Percentiles rank a stretch among this genome's conserved stretches.
phyloP scores from a whole-genome alignment of 2,888 invertebrate genomes.

The Hypercompe scribonia region DNA sequence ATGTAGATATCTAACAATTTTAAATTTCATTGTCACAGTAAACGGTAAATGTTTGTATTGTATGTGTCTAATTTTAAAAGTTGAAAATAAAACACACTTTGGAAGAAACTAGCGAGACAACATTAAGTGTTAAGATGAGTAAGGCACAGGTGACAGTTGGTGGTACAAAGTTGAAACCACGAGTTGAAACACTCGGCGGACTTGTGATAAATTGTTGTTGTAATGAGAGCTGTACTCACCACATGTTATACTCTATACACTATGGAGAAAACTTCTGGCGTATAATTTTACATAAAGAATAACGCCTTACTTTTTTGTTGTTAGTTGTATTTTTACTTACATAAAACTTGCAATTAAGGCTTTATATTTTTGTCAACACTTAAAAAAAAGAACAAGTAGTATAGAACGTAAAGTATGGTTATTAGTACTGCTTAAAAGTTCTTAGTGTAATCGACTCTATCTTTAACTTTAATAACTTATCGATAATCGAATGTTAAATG shows the following conservation, averaged over 20 bases:
- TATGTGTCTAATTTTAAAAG: constrained; percentile 5
- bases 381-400: too few species aligned
- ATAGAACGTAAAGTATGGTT: too few species aligned
- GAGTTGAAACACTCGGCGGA: constrained; percentile 59
- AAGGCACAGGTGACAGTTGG: constrained; percentile 34
- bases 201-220: constrained; percentile 70
- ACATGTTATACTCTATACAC: constrained; percentile 35
- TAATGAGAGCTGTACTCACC: constrained; percentile 62
- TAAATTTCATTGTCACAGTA: not conserved
- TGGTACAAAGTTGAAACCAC: constrained; percentile 58
- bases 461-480: too few species aligned
- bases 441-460: too few species aligned
- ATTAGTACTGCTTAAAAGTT: too few species aligned
- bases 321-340: too few species aligned
- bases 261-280: not conserved
- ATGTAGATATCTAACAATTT: not conserved
- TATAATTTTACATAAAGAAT: not conserved
- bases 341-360: too few species aligned
- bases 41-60: not conserved
- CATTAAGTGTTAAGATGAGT: constrained; percentile 43
- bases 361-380: too few species aligned
- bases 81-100: constrained; percentile 38
- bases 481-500: too few species aligned
- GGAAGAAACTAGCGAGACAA: constrained; percentile 15
- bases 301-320: not conserved